These are phyloP conservation scores for Sicus ferrugineus DNA, from an alignment of 2,888 invertebrate species.

Conservation along the genomic window DNA sequence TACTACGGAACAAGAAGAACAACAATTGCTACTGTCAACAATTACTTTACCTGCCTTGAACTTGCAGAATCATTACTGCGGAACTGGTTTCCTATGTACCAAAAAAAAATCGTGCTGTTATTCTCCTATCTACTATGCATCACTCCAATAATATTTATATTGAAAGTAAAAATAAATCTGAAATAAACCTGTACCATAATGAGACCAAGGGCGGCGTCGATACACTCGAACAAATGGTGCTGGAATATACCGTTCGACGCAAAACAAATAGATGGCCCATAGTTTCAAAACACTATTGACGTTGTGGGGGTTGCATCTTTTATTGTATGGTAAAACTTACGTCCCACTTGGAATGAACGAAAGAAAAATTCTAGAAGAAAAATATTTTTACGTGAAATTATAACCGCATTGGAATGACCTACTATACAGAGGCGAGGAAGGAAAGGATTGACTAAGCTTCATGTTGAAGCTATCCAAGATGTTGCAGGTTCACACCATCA, in stretches of 20 bases:
- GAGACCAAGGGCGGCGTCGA: not conserved
- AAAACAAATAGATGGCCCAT: not conserved
- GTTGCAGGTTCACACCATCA: no score
- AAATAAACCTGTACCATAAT: not conserved
- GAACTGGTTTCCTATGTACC: not conserved
- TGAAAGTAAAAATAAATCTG: not conserved
- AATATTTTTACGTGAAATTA: not conserved
- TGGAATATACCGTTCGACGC: not conserved
- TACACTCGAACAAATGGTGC: not conserved
- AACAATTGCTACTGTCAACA: no score
- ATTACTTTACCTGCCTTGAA: no score
- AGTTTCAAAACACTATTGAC: no score
- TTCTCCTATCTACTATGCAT: not conserved
- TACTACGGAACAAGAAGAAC: no score
- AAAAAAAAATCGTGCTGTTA: not conserved
- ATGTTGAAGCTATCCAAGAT: no score
- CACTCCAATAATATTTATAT: not conserved
- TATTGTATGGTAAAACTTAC: not conserved
- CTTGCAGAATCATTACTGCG: no score
- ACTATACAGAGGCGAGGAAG: no score
- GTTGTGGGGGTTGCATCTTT: not conserved
- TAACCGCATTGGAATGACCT: not conserved
- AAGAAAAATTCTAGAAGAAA: not conserved
- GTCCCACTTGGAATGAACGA: no score
- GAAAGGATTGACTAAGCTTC: no score